A percentile compares a stretch with the other conserved stretches of the same genome.
phyloP scores from a whole-genome alignment of 2,888 invertebrate species.

The Agrochola lychnidis region DNA sequence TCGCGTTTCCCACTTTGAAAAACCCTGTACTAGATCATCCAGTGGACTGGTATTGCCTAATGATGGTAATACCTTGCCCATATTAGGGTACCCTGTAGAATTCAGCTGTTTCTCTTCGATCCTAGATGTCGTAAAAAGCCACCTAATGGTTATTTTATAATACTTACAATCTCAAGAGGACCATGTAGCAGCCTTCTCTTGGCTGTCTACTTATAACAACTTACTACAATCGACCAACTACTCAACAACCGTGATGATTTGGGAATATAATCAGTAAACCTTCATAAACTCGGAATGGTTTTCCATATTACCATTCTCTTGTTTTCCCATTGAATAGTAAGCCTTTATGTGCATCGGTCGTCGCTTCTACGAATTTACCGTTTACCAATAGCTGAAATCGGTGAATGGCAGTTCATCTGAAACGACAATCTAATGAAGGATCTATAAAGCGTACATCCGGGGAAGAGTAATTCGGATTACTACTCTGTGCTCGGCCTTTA shows the following conservation, averaged over 20 bases:
- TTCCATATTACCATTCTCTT: not conserved
- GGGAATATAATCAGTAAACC: not conserved
- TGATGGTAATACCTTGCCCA: not conserved
- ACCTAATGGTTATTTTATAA: not conserved
- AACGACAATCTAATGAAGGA: not conserved
- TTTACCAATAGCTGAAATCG: not conserved
- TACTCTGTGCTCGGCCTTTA: not conserved
- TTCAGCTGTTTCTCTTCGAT: not conserved
- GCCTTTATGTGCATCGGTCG: not conserved
- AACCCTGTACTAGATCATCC: not conserved
- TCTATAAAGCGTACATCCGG: not conserved
- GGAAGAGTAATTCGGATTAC: not conserved
- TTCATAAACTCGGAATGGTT: not conserved
- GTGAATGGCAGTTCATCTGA: not conserved
- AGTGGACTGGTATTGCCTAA: not conserved
- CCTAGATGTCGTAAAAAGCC: not conserved
- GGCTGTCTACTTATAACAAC: not conserved
- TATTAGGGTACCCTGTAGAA: not conserved
- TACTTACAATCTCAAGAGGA: not conserved
- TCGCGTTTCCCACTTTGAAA: too few species aligned
- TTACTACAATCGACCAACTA: not conserved
- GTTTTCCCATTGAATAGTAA: not conserved
- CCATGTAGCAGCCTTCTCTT: not conserved
- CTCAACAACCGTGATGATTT: not conserved
- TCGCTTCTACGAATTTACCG: not conserved